Conservation (phyloP, 2,888 invertebrate genomes). For the Ochropleura plecta region DNA sequence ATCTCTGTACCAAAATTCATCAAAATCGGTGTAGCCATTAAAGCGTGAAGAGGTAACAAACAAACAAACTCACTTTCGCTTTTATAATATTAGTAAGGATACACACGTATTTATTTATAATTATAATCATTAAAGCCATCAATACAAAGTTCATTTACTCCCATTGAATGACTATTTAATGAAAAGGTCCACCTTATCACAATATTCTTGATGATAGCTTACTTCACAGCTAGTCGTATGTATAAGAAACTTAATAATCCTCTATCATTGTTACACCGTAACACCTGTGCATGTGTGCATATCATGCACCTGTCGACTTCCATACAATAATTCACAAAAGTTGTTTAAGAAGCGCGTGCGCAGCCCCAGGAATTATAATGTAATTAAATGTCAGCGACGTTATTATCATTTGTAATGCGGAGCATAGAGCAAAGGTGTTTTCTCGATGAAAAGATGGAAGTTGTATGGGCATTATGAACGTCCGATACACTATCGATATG, state of each 20-base stretch:
- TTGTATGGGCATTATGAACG: constrained; percentile 26
- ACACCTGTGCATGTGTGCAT: constrained; percentile 60
- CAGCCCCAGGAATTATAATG: constrained; percentile 56
- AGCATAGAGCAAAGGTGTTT: constrained; percentile 63
- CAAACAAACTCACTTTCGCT: no score
- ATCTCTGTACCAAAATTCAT: no score
- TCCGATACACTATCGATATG: constrained; percentile 4
- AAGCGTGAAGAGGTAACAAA: no score
- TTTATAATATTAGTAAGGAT: no score
- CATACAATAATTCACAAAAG: constrained; percentile 74
- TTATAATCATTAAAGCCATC: no score
- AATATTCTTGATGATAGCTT: constrained; percentile 5
- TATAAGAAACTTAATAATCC: constrained; percentile 7
- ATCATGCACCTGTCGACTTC: constrained; percentile 72
- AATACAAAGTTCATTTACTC: no score
- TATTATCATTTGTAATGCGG: constrained; percentile 70
- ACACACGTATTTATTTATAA: no score
- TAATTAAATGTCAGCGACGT: constrained; percentile 76
- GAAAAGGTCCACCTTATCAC: neutral
- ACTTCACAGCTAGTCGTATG: neutral
- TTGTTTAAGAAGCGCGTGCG: constrained; percentile 59
- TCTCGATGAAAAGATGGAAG: constrained; percentile 45
- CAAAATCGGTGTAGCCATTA: no score
- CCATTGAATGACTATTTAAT: no score
- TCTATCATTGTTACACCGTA: constrained; percentile 4